phyloP scores from a whole-genome alignment of 2,888 invertebrate genomes.

The Tribolium freemani region DNA sequence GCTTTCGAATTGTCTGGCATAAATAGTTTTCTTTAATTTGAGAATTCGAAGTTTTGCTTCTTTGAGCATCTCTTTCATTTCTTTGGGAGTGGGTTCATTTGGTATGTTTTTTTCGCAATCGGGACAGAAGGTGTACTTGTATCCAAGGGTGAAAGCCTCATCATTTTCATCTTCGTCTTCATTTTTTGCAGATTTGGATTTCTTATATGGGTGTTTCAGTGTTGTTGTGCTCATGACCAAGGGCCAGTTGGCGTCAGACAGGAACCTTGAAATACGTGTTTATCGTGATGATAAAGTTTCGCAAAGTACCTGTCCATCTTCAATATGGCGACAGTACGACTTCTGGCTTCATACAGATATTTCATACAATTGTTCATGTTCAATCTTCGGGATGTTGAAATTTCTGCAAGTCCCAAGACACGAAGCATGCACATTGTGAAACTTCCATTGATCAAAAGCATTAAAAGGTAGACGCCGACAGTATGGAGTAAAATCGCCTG shows the following conservation, averaged over 20 bases:
- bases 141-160: neutral
- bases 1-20: constrained; percentile 76
- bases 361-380: constrained; percentile 28
- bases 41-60: constrained; percentile 74
- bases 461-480: neutral
- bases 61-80: constrained; percentile 19
- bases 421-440: neutral
- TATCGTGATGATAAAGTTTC: too few species aligned
- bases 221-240: neutral
- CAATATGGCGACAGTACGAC: neutral
- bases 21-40: constrained; percentile 76
- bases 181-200: neutral
- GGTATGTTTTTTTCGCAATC: constrained; percentile 11
- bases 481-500: neutral
- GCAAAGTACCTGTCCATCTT: constrained; percentile 19
- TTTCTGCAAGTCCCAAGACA: neutral
- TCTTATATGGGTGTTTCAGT: constrained; percentile 18
- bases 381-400: neutral
- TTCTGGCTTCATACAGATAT: constrained; percentile 1
- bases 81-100: constrained; percentile 3
- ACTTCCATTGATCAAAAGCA: constrained; percentile 4
- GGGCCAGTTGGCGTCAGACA: constrained; percentile 14
- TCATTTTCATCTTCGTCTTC: neutral
- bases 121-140: constrained; percentile 8
- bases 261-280: neutral